phyloP scores from a whole-genome alignment of 2,888 invertebrate species.

The Arge pagana region DNA sequence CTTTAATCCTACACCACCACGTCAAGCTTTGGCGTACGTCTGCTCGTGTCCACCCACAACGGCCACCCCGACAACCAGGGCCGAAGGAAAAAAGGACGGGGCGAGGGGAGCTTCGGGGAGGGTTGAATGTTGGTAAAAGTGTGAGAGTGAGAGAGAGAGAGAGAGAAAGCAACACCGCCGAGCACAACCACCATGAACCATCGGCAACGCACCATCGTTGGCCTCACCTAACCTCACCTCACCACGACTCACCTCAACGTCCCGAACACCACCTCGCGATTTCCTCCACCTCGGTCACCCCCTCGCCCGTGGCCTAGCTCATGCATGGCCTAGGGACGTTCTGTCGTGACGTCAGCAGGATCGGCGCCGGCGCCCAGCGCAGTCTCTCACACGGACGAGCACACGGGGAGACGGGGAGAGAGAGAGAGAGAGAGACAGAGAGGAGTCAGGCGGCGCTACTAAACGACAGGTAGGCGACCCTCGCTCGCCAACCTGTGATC shows the following conservation, averaged over 20 bases:
- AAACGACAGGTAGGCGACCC: constrained; percentile 29
- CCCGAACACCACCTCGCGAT: constrained; percentile 1
- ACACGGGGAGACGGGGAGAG: constrained; percentile 18
- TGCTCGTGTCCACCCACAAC: too few species aligned
- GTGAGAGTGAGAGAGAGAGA: too few species aligned
- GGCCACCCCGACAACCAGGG: not conserved
- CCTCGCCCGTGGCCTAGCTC: constrained; percentile 23
- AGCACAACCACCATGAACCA: too few species aligned
- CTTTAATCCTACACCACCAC: too few species aligned
- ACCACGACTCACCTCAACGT: constrained; percentile 2
- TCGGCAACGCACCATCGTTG: too few species aligned
- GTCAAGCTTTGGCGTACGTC: too few species aligned
- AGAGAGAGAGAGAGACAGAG: constrained; percentile 29
- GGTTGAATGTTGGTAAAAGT: too few species aligned
- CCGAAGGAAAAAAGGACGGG: too few species aligned
- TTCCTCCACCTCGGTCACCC: constrained; percentile 10
- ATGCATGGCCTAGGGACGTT: constrained; percentile 17
- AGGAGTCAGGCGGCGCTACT: constrained; percentile 35
- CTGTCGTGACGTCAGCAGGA: constrained; percentile 25
- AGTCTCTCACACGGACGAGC: constrained; percentile 32
- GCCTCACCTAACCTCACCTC: constrained; percentile 22
- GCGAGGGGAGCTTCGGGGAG: too few species aligned
- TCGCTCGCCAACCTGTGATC: constrained; percentile 14
- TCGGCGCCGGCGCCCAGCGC: constrained; percentile 36
- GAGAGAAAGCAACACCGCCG: too few species aligned